phyloP scores from a whole-genome alignment of 1,140 invertebrate genomes.

The Leptonema lineaticorne region DNA sequence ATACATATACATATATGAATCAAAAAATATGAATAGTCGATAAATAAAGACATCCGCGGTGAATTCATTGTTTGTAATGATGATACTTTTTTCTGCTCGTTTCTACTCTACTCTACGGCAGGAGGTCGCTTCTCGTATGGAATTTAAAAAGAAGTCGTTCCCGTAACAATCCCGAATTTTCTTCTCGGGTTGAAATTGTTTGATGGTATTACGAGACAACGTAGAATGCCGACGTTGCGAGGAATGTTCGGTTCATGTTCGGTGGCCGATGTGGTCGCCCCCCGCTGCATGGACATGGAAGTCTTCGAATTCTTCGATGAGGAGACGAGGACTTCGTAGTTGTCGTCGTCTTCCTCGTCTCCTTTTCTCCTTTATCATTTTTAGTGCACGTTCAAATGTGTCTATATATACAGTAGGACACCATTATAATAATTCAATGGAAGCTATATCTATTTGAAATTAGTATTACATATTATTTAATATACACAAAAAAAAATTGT shows the following conservation, averaged over 20 bases:
- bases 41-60: conserved; percentile 39
- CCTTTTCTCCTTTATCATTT: no score
- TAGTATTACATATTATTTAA: no score
- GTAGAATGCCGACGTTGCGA: conserved; percentile 7
- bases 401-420: no score
- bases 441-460: no score
- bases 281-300: conserved; percentile 13
- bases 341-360: neutral
- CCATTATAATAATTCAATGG: no score
- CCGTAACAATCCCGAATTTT: neutral
- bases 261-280: conserved; percentile 1
- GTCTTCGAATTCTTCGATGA: conserved; percentile 11
- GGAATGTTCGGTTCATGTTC: conserved; percentile 17
- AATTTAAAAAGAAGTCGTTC: no score
- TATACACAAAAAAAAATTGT: no score
- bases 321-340: neutral
- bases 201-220: neutral
- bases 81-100: no score
- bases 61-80: no score
- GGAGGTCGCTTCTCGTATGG: conserved; percentile 6
- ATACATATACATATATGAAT: no score
- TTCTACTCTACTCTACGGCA: conserved; percentile 22
- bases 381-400: no score
- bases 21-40: no score
- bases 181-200: neutral